Conservation (phyloP, 1,140 invertebrate species). For the Prorops nasuta region DNA sequence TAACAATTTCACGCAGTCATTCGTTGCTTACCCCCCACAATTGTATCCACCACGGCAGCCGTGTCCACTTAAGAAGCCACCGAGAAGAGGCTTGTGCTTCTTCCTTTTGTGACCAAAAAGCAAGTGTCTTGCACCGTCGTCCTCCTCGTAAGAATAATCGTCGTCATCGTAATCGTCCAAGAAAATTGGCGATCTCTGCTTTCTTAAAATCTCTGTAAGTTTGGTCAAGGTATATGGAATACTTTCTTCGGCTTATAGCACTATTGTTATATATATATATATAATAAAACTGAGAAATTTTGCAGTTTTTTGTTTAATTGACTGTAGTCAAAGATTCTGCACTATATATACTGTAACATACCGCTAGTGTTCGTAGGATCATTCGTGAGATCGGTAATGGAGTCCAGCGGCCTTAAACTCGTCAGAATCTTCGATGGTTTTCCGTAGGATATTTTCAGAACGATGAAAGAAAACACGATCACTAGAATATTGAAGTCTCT, state of each 20-base stretch:
- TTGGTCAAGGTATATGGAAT: background rate
- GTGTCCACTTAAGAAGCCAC: conserved; percentile 16
- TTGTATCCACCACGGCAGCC: conserved; percentile 27
- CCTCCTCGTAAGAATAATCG: background rate
- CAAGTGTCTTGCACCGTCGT: conserved; percentile 11
- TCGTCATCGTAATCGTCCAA: conserved; percentile 11
- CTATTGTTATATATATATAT: no score
- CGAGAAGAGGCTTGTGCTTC: conserved; percentile 3
- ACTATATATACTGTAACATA: no score
- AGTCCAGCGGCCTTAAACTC: background rate
- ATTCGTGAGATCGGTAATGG: no score
- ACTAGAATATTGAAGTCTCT: background rate
- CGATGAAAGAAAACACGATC: background rate
- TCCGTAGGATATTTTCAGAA: background rate
- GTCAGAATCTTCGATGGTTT: conserved; percentile 6
- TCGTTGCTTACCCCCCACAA: no score
- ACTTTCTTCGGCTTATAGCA: no score
- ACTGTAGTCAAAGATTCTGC: no score
- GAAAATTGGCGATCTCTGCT: conserved; percentile 24
- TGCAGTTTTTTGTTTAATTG: no score
- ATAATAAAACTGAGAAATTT: no score
- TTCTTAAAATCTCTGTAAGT: conserved; percentile 11
- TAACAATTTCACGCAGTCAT: conserved; percentile 17
- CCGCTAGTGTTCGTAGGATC: no score
- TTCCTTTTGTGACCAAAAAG: conserved; percentile 11